phyloP scores from a whole-genome alignment of 2,888 invertebrate genomes.

The Drosophila rubida region DNA sequence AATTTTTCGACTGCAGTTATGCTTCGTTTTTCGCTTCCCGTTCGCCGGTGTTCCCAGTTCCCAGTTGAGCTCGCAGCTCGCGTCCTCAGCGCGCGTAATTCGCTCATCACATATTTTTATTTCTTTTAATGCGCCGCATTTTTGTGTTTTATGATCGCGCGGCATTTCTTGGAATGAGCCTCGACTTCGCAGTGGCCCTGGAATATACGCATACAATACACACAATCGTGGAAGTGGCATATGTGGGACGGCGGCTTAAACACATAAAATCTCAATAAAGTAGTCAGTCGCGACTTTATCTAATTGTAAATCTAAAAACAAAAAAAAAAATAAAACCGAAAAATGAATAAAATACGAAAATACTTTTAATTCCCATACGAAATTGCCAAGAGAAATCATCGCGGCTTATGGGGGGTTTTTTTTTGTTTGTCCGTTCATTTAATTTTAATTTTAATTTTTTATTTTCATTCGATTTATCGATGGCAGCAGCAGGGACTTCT shows the following conservation, averaged over 20 bases:
- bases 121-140: slow-evolving; percentile 62
- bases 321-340: slow-evolving; percentile 8
- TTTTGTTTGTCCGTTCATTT: slow-evolving; percentile 5
- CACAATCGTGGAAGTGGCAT: slow-evolving; percentile 22
- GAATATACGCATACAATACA: slow-evolving; percentile 20
- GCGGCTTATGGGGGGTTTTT: slow-evolving; percentile 24
- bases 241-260: slow-evolving; percentile 69
- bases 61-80: background rate
- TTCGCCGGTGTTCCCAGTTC: background rate
- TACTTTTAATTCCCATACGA: slow-evolving; percentile 39
- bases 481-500: slow-evolving; percentile 32
- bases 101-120: slow-evolving; percentile 16
- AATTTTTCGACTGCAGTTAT: slow-evolving; percentile 41
- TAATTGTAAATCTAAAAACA: slow-evolving; percentile 76
- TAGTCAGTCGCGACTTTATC: slow-evolving; percentile 70
- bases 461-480: slow-evolving; percentile 13
- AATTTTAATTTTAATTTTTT: slow-evolving; percentile 20
- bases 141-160: slow-evolving; percentile 71
- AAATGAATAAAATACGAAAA: slow-evolving; percentile 25
- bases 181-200: slow-evolving; percentile 57
- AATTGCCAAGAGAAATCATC: slow-evolving; percentile 59
- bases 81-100: no score
- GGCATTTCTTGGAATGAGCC: slow-evolving; percentile 72
- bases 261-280: slow-evolving; percentile 82
- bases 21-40: background rate